Conservation (phyloP, 2,797 vertebrate genomes). For the Crenichthys baileyi region DNA sequence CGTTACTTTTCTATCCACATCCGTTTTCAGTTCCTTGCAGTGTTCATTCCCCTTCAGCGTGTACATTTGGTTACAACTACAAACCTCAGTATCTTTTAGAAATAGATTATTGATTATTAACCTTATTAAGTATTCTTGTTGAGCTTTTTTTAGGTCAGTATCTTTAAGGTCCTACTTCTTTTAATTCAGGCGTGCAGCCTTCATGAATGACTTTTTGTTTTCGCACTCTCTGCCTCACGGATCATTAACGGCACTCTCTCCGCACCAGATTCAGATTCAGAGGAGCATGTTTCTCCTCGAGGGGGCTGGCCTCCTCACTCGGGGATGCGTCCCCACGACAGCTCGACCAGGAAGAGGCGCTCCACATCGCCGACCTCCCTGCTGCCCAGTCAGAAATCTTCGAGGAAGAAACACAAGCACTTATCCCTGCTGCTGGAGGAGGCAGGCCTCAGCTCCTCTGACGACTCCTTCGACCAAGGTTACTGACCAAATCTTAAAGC, state of each 20-base stretch:
- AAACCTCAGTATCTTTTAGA: too few species aligned
- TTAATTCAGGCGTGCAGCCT: slow-evolving; percentile 17
- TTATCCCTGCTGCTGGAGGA: slow-evolving; percentile 95
- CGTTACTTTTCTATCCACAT: too few species aligned
- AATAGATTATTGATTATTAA: too few species aligned
- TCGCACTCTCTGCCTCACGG: slow-evolving; percentile 6
- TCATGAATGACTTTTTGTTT: slow-evolving; percentile 23
- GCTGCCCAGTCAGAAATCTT: slow-evolving; percentile 80
- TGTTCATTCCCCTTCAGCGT: too few species aligned
- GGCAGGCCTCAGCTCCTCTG: slow-evolving; percentile 91
- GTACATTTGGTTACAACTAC: too few species aligned
- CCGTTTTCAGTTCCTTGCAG: too few species aligned
- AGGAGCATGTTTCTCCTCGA: slow-evolving; percentile 87
- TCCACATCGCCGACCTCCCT: slow-evolving; percentile 76
- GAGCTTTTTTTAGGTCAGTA: neutral
- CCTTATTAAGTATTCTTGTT: neutral
- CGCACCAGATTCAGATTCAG: slow-evolving; percentile 93
- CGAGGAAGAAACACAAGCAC: slow-evolving; percentile 92
- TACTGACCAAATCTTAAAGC: slow-evolving; percentile 86
- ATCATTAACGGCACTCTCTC: slow-evolving; percentile 62
- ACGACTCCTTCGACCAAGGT: slow-evolving; percentile 99
- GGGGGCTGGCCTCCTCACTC: slow-evolving; percentile 88
- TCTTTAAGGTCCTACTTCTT: neutral
- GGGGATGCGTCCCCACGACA: slow-evolving; percentile 67
- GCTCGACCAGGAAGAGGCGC: slow-evolving; percentile 78